Evolutionary conservation across 1,140 invertebrate genomes (phyloP).

Genomic region (Cephus cinctus): DNA sequence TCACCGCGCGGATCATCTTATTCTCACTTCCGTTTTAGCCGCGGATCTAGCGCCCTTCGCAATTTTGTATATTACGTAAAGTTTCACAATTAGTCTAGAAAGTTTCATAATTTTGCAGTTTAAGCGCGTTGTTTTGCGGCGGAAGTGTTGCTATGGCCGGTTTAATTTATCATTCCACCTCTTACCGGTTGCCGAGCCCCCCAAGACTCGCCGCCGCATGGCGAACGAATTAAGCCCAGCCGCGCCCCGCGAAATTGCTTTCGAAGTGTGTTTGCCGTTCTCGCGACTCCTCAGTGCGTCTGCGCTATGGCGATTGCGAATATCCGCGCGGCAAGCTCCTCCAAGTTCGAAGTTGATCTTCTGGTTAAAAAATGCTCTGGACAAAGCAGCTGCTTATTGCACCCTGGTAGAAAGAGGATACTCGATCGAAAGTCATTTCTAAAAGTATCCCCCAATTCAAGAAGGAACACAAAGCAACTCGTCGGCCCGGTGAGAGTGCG

Average conservation of each 20-base stretch:
- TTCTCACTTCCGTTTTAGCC: too few species aligned
- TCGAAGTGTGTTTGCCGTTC: conserved; percentile 15
- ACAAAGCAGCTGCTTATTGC: too few species aligned
- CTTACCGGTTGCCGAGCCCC: conserved; percentile 10
- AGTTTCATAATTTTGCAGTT: conserved; percentile 49
- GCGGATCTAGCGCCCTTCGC: conserved; percentile 18
- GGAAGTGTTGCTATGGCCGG: conserved; percentile 24
- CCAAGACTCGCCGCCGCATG: conserved; percentile 2
- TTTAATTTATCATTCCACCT: conserved; percentile 46
- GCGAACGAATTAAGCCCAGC: conserved; percentile 14
- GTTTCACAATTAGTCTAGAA: conserved; percentile 52
- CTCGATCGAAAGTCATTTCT: too few species aligned
- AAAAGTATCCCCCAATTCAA: too few species aligned
- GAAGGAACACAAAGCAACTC: too few species aligned
- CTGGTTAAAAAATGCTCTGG: too few species aligned
- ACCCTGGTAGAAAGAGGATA: too few species aligned
- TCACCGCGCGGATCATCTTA: too few species aligned
- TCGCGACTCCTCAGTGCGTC: conserved; percentile 11
- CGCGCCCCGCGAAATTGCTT: conserved; percentile 17
- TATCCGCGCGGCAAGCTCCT: too few species aligned
- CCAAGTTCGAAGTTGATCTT: too few species aligned
- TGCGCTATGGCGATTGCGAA: too few species aligned
- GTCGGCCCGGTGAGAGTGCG: too few species aligned
- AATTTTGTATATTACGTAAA: conserved; percentile 44
- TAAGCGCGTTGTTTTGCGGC: conserved; percentile 43